Evolutionary conservation across 2,797 vertebrate species (phyloP).

Genomic region (Dicrostonyx torquatus): DNA sequence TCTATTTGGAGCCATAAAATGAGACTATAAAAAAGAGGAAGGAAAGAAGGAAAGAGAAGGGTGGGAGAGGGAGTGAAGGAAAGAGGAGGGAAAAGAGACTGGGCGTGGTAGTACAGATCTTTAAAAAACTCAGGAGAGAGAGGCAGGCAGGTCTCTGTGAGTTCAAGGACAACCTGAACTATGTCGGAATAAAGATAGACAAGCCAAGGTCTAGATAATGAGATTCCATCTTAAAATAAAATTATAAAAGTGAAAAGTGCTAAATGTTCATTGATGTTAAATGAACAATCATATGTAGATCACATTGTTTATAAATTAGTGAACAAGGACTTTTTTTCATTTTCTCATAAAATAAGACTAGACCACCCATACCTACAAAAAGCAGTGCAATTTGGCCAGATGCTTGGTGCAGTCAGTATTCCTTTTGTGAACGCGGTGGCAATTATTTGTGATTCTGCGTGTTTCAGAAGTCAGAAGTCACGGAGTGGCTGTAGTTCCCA

Average conservation of each 20-base stretch:
- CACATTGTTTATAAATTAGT: slow-evolving; percentile 34
- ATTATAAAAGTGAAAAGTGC: background rate
- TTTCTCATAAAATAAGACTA: slow-evolving; percentile 56
- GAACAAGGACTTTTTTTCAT: background rate
- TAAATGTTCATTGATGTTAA: slow-evolving; percentile 14
- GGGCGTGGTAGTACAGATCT: background rate
- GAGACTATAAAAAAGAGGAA: background rate
- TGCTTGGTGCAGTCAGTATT: background rate
- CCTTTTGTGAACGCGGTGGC: background rate
- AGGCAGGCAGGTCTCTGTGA: background rate
- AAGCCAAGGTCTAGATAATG: background rate
- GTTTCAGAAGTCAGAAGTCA: slow-evolving; percentile 1
- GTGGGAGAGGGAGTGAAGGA: background rate
- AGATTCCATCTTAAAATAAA: background rate
- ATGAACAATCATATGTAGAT: slow-evolving; percentile 23
- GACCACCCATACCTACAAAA: background rate
- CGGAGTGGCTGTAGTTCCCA: background rate
- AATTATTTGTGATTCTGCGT: background rate
- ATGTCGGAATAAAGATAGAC: background rate
- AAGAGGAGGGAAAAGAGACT: background rate
- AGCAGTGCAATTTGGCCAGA: background rate
- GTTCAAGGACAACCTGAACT: background rate
- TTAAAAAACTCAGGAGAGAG: background rate
- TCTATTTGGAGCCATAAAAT: background rate
- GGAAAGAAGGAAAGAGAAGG: background rate